Evolutionary conservation across 2,888 invertebrate genomes (phyloP), one percentile per base, ranked within the genome.

Genomic region (Chloroclystis v-ata): DNA sequence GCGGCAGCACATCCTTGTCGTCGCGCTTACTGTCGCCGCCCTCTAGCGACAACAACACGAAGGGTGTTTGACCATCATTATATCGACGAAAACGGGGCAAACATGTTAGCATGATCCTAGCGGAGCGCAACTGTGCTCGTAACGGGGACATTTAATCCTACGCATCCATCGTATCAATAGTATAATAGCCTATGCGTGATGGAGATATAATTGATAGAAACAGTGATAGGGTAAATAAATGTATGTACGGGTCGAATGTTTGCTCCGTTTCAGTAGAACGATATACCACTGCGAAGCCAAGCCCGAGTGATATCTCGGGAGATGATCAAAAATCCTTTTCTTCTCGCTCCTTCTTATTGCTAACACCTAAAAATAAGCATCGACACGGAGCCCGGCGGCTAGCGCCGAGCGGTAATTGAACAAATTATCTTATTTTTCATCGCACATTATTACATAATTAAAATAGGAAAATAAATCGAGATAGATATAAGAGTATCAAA

Each of bases 1-100:
- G 96, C 93, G 97, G 96, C 91, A 99, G 95, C 89, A 97, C 94
- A 91, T 98, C 98, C 90, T 93, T 93, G 91, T 92, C 92, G 91
- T 92, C 92, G 89, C 92, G 91, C 89, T 85, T 89, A 89, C 85
- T 89, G 88, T 89, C 84, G 88, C 88, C 91, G 78, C 89, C 84
- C 83, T 88, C 81, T 89, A 88, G 86, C 84, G 85, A 84, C 87
- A 86, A 84, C 82, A 82, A 85, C 82, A 82, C 78, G 86, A 92
- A 92, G 92, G 92, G 92, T 92, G 92, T 92, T 92, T 92, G 92
- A 93, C 92, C 92, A 92, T 92, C 87, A 86, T 73, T 61, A 69
- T 72, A 72, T 78, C 82, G 69, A 81, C 78, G 67, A 75, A 79
- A 83, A 82, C 86, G 86, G 84, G 79, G 86, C 88, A 85, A 87